phyloP scores from a whole-genome alignment of 2,888 invertebrate genomes.

The Acholoe squamosa region DNA sequence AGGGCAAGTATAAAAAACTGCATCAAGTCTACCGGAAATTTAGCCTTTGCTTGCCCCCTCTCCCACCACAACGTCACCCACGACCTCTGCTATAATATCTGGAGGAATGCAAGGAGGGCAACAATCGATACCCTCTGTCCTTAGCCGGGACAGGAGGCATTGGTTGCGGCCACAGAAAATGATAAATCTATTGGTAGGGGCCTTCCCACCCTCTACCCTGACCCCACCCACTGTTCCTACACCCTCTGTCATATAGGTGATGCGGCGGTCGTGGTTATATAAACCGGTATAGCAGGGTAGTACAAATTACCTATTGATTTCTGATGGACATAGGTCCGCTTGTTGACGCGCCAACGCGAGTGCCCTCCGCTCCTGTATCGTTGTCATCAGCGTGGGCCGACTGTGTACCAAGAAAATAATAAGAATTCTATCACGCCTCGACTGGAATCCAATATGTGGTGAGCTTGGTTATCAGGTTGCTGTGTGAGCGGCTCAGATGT shows the following conservation, averaged over 20 bases:
- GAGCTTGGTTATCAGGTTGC: background rate
- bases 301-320: conserved; percentile 48
- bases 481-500: background rate
- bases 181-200: conserved; percentile 29
- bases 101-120: background rate
- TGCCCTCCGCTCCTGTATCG: background rate
- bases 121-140: conserved; percentile 17
- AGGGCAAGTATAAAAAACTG: too few species aligned
- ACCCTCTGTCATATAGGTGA: background rate
- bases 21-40: background rate
- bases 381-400: background rate
- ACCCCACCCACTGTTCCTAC: background rate
- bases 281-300: background rate
- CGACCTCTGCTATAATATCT: background rate
- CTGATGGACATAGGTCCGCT: background rate
- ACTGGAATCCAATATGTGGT: background rate
- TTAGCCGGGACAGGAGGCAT: background rate
- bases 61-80: too few species aligned
- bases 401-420: conserved; percentile 7
- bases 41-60: background rate
- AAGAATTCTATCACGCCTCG: conserved; percentile 6
- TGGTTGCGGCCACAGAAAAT: conserved; percentile 13
- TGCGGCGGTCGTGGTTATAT: background rate
- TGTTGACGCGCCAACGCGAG: background rate
- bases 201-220: background rate